A percentile compares a stretch with the other conserved stretches of the same genome.
These are phyloP conservation scores for Micronycteris hirsuta DNA, from an alignment of 2,113 vertebrate genomes.

Conservation along the genomic window DNA sequence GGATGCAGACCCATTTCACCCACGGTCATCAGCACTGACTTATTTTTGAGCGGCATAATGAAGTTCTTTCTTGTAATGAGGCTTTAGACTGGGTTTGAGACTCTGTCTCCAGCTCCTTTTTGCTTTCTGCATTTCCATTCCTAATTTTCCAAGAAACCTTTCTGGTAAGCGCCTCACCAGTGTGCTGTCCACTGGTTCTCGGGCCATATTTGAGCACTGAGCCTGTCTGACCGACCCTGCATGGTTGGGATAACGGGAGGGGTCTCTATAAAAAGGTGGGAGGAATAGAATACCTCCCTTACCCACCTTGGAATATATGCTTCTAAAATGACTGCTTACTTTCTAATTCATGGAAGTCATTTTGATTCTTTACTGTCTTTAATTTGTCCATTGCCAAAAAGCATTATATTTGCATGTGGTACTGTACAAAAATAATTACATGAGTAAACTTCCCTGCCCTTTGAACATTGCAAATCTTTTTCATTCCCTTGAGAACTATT, in stretches of 20 bases:
- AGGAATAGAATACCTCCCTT: not conserved
- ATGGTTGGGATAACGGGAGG: conserved; percentile 56
- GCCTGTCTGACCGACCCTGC: conserved; percentile 25
- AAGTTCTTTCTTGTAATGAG: conserved; percentile 30
- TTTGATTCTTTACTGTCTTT: conserved; percentile 37
- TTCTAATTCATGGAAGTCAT: conserved; percentile 12
- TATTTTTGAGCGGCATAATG: not conserved
- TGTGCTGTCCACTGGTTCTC: not conserved
- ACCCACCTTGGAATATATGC: not conserved
- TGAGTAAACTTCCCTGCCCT: not conserved
- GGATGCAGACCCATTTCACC: not conserved
- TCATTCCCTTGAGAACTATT: not conserved
- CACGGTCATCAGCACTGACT: not conserved
- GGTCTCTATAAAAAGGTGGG: not conserved
- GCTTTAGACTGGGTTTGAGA: conserved; percentile 13
- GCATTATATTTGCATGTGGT: conserved; percentile 63
- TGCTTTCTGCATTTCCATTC: conserved; percentile 28
- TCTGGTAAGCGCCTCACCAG: conserved; percentile 25
- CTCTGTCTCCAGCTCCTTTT: not conserved
- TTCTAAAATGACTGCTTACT: conserved; percentile 16
- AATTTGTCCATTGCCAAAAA: conserved; percentile 9
- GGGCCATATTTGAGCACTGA: conserved; percentile 3
- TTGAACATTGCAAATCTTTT: not conserved
- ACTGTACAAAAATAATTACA: not conserved
- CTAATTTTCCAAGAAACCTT: conserved; percentile 37